A percentile compares a stretch with the other conserved stretches of the same genome.
Conservation (phyloP, 2,113 vertebrate genomes). For the Benitochromis conjunctus region DNA sequence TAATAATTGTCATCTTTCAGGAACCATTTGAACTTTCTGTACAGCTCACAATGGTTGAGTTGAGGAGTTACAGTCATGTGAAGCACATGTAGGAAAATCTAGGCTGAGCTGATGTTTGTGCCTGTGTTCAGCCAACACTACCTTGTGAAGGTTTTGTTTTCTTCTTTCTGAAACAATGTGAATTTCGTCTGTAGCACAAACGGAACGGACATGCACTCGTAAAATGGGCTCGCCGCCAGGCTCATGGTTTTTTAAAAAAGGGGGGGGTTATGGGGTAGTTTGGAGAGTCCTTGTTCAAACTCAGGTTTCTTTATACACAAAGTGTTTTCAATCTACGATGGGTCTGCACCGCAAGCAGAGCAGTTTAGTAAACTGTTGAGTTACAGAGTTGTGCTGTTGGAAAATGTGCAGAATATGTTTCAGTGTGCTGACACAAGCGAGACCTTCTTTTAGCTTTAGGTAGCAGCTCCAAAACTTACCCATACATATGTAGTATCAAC, state of each 20-base stretch:
- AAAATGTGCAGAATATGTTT: background rate
- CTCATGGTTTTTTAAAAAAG: background rate
- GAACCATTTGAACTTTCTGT: background rate
- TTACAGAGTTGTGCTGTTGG: background rate
- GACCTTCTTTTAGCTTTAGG: background rate
- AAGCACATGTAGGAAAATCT: background rate
- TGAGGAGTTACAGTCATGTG: background rate
- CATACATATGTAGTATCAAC: background rate
- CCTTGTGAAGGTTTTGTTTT: background rate
- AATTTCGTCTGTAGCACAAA: background rate
- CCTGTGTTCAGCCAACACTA: background rate
- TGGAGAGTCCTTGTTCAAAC: background rate
- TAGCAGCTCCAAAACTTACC: background rate
- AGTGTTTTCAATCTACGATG: background rate
- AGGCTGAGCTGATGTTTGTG: background rate
- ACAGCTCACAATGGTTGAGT: background rate
- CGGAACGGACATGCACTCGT: accelerated
- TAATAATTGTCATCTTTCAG: background rate
- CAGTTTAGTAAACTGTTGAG: background rate
- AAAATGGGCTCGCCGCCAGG: background rate
- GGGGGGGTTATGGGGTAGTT: background rate
- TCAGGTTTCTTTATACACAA: background rate
- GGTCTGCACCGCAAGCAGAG: background rate
- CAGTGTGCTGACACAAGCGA: background rate
- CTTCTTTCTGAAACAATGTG: background rate